Evolutionary conservation across 2,797 vertebrate species (phyloP).

Genomic region (Peromyscus aztecus): DNA sequence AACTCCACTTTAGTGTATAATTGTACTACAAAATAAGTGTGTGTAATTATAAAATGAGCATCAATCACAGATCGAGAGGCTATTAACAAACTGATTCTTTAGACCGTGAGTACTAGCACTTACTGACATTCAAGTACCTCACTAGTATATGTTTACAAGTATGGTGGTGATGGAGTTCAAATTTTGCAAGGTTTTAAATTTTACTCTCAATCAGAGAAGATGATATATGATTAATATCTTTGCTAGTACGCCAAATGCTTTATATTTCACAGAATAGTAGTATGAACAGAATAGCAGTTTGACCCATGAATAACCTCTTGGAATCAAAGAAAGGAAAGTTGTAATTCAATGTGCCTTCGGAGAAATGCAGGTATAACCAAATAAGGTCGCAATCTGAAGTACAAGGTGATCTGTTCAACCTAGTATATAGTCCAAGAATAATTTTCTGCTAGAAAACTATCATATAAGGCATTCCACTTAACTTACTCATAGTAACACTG

Average conservation of each 20-base stretch:
- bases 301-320: conserved; percentile 21
- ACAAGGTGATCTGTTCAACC: background rate
- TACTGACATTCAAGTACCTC: background rate
- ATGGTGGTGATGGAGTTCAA: background rate
- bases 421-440: background rate
- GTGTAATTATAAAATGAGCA: background rate
- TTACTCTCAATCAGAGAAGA: background rate
- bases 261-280: background rate
- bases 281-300: background rate
- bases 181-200: background rate
- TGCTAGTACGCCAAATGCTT: background rate
- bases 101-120: background rate
- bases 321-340: conserved; percentile 13
- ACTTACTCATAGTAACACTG: background rate
- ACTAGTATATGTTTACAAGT: conserved; percentile 9
- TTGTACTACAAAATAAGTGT: conserved; percentile 2
- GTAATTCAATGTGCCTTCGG: background rate
- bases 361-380: background rate
- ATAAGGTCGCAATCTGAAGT: conserved; percentile 3
- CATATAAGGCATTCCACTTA: conserved; percentile 47
- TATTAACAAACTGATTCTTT: background rate
- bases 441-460: conserved; percentile 7
- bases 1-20: background rate
- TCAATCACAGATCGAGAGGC: background rate
- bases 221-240: background rate